Conservation (phyloP, 2,113 vertebrate genomes). For the Tringa solitaria region DNA sequence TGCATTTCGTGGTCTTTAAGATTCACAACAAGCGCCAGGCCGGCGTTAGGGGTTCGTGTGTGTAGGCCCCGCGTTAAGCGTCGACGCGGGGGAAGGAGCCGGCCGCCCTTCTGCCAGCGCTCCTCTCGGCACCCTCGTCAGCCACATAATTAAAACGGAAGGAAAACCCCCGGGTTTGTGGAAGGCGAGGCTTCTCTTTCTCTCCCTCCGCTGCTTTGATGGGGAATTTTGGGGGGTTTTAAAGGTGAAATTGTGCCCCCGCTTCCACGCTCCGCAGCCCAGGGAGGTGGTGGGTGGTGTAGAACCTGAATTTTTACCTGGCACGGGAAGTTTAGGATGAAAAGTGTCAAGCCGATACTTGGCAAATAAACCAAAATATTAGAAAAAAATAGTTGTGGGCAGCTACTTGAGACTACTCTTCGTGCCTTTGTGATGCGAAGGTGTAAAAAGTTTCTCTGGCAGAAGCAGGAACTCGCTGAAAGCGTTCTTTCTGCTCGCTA, state of each 20-base stretch:
- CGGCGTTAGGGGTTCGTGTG: constrained; percentile 22
- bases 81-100: background rate
- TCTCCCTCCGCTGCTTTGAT: background rate
- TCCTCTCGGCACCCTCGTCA: background rate
- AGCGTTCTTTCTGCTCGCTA: background rate
- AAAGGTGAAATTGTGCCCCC: background rate
- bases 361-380: background rate
- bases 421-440: background rate
- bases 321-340: background rate
- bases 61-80: background rate
- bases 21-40: constrained; percentile 15
- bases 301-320: background rate
- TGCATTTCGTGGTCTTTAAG: constrained; percentile 51
- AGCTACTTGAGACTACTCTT: background rate
- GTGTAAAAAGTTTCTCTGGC: background rate
- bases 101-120: background rate
- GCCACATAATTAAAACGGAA: background rate
- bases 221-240: background rate
- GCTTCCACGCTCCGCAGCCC: background rate
- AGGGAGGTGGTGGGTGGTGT: background rate
- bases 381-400: background rate
- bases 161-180: fast-evolving
- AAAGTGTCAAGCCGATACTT: background rate
- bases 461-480: background rate
- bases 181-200: background rate